Percentiles rank a stretch among this genome's conserved stretches.
phyloP scores from a whole-genome alignment of 2,113 vertebrate genomes.

The Bucco capensis region DNA sequence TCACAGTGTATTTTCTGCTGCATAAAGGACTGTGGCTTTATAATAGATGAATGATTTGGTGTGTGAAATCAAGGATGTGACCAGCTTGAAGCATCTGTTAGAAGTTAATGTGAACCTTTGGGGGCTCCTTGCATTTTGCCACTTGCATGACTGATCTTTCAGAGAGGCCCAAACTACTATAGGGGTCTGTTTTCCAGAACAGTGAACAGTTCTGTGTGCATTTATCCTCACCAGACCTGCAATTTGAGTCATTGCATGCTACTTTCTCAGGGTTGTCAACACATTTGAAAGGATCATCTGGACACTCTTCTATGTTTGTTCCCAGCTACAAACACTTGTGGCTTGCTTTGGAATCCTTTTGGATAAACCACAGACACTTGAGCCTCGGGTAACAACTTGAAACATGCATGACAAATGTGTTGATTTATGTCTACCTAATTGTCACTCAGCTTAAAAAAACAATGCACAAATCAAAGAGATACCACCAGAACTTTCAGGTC shows the following conservation, averaged over 20 bases:
- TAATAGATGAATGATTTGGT: neutral
- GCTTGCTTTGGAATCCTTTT: neutral
- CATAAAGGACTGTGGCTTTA: neutral
- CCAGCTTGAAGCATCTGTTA: neutral
- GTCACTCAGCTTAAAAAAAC: neutral
- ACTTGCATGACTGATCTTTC: neutral
- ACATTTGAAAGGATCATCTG: neutral
- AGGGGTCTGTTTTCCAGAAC: fast-evolving
- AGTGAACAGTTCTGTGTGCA: fast-evolving
- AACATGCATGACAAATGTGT: neutral
- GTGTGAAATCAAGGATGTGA: neutral
- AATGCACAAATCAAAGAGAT: neutral
- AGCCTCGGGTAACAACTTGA: neutral
- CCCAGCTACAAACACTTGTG: neutral
- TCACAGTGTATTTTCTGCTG: neutral
- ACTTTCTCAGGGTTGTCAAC: constrained; percentile 4
- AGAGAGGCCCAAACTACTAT: neutral
- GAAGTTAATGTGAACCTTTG: neutral
- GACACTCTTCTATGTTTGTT: neutral
- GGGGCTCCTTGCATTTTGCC: neutral
- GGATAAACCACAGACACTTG: constrained; percentile 9
- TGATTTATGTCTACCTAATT: neutral
- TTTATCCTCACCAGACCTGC: neutral
- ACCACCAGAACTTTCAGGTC: neutral
- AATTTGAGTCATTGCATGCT: neutral